Base-by-base conservation (phyloP, 2,888 invertebrate species). In the Beris morrisii region DNA sequence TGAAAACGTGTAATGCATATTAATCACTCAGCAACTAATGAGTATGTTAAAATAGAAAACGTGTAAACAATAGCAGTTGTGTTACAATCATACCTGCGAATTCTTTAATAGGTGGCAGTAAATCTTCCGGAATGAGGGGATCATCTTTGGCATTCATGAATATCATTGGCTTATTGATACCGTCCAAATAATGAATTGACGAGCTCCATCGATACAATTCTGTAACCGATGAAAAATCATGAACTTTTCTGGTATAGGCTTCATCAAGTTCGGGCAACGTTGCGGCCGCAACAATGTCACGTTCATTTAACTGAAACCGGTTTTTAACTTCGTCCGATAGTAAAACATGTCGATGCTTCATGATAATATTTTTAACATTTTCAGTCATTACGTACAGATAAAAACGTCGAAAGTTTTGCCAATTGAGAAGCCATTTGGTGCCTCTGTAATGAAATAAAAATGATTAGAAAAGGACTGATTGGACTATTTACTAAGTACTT, bases 331-430 rank as follows among this genome's bases (percentile, higher is more conserved):
- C 91, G 52, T 89, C 87, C 22, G 87, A 87, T 56, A 95, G 83
- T 64, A 95, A 81, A 67, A 88, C 85, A 71, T 88, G 85, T 73
- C 91, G 88, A 81, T 96, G 94, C 63, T 89, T 85, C n/a, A 92
- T 84, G 71, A 97, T 90, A 67, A 96, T 89, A 75, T 88, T 89
- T 72, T 93, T 92, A 79, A 95, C 89, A 79, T 94, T 93, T 78
- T 94, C 93, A 0, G 95, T 95, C 91, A 97, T 95, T 67, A 93
- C 88, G 81, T 93, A 95, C 67, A 95, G 83, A 81, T 97, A 97
- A 75, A 93, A 88, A 3, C 95, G 88, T 13, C 95, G 86, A 82
- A 95, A 89, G 78, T 93, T 92, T 77, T 91, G 89, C 95, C 95
- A 95, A 77, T 92, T 89, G 44, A 92, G 82, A 72, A 95, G 82